A percentile compares a stretch with the other conserved stretches of the same genome.
Evolutionary conservation across 2,797 vertebrate species (phyloP).

Genomic region (Eidolon dupreanum): DNA sequence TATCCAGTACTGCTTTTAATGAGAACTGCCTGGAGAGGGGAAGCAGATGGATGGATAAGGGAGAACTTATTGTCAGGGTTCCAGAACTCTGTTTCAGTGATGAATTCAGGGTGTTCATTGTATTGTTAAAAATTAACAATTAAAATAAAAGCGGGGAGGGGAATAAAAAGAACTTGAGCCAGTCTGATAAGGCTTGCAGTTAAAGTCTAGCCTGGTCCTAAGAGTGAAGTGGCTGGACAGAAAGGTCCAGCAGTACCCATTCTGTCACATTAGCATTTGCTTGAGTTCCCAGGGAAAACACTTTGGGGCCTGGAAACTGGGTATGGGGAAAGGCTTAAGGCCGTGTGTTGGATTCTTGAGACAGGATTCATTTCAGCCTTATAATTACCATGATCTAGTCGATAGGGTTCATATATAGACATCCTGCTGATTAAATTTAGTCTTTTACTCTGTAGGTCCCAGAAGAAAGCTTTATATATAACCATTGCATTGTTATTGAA

Average conservation of each 20-base stretch:
- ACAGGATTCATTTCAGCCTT: not conserved
- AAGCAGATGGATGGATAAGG: not conserved
- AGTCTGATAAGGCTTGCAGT: not conserved
- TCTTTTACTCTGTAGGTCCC: not conserved
- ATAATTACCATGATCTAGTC: not conserved
- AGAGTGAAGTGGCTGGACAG: not conserved
- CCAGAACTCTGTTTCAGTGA: not conserved
- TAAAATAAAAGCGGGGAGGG: not conserved
- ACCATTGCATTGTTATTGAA: not conserved
- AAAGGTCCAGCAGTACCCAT: not conserved
- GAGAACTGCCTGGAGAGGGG: not conserved
- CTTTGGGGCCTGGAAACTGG: not conserved
- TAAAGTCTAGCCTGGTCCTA: not conserved
- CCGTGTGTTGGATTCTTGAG: not conserved
- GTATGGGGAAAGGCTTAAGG: not conserved
- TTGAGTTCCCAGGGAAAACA: not conserved
- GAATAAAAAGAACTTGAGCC: not conserved
- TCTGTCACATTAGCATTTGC: not conserved
- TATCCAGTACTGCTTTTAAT: not conserved
- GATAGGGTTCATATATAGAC: not conserved
- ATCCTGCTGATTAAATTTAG: not conserved
- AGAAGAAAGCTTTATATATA: slow-evolving; percentile 21
- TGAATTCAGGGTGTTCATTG: not conserved
- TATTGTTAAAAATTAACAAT: slow-evolving; percentile 16
- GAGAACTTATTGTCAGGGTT: not conserved